Base-by-base conservation (phyloP, 2,797 vertebrate species). In the Catostomus latipinnis region DNA sequence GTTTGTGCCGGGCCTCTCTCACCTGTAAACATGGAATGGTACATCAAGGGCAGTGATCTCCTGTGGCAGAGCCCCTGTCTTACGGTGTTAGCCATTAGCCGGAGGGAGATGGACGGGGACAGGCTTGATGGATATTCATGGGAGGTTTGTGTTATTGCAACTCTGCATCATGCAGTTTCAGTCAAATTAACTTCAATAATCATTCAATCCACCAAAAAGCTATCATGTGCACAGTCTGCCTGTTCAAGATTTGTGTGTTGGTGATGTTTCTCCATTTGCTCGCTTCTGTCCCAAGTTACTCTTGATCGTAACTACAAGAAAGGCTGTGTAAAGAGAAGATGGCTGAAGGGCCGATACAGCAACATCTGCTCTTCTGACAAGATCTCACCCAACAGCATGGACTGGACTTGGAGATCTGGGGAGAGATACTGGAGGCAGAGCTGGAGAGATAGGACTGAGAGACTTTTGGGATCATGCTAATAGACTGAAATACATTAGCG, bases 381-480 rank as follows among this genome's bases (percentile, higher is more conserved):
- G 86, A 92, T 98, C 66, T 92, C 87, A 0, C 90, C 93, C 74
- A 87, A 92, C 68, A 93, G 77, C 73, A 96, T 96, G 96, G 93
- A 0, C 92, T 98, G 91, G 96, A 96, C 0, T 92, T 80, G 0
- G 94, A 96, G 67, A 94, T 95, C 0, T 98, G 96, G 97, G 97
- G 95, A 1, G 96, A 98, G 87, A 98, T 98, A 89, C 89, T 98
- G 74, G 93, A 97, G 89, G 96, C 95, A 0, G 96, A 98, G 90
- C 89, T 97, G 74, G 92, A 96, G 87, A 90, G 96, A 94, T 96
- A 76, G 50, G 73, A 11, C 7, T 4, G 7, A 22, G 6, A 63
- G 53, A 67, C 56, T 65, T 74, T 48, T 52, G 8, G 11, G 53
- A 46, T 65, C 11, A 48, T 45, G 5, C 7, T 56, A 34, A 22